Evolutionary conservation across 37 sponge, comb jelly and placozoan species (phyloP).

Genomic region (Agelas oroides): DNA sequence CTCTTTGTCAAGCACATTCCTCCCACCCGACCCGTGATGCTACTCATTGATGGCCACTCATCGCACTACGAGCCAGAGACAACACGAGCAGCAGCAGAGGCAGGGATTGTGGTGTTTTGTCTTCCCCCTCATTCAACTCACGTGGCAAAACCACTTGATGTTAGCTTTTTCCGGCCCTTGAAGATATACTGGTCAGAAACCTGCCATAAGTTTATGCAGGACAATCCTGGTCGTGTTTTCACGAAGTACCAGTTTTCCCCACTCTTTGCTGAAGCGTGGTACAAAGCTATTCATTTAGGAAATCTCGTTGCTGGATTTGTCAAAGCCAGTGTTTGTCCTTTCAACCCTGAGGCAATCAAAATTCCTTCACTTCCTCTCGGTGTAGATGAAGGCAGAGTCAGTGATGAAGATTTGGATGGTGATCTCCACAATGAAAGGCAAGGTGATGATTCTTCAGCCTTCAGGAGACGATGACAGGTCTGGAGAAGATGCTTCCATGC

Average conservation of each 20-base stretch:
- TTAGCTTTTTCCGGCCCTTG: constrained; percentile 7
- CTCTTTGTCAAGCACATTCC: constrained; percentile 32
- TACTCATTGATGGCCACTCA: constrained; percentile 48
- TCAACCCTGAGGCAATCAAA: too few species aligned
- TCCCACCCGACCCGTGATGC: constrained; percentile 38
- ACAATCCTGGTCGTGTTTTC: constrained; percentile 1
- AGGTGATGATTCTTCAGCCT: too few species aligned
- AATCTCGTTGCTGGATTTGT: too few species aligned
- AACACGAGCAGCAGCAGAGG: neutral
- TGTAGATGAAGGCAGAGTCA: too few species aligned
- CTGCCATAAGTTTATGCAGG: constrained; percentile 1
- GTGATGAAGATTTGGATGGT: too few species aligned
- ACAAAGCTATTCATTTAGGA: neutral
- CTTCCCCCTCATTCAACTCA: constrained; percentile 3
- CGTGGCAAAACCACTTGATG: neutral
- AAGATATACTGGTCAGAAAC: neutral
- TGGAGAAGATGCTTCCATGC: too few species aligned
- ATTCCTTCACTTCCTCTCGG: too few species aligned
- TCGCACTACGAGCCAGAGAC: constrained; percentile 38
- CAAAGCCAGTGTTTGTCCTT: too few species aligned
- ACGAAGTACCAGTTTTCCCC: neutral
- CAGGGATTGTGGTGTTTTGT: constrained; percentile 2
- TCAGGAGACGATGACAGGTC: too few species aligned
- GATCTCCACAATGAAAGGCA: too few species aligned
- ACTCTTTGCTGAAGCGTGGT: constrained; percentile 1